Percentiles rank a stretch among this genome's conserved stretches.
Evolutionary conservation across 2,113 vertebrate genomes (phyloP).

Genomic region (Astatotilapia flaviijosephi): DNA sequence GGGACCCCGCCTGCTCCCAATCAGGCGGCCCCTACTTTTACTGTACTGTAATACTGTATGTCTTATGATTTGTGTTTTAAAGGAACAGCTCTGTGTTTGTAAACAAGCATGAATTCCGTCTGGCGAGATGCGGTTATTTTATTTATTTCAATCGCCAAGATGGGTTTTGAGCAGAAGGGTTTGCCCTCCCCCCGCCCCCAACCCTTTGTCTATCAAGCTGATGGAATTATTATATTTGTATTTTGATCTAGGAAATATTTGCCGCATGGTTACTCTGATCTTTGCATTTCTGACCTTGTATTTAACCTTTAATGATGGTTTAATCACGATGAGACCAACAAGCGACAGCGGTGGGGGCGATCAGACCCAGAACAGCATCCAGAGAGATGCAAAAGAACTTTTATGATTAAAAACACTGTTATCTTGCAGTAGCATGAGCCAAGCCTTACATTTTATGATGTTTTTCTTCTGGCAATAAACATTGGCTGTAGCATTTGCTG

Average conservation of each 20-base stretch:
- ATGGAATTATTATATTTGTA: conserved; percentile 29
- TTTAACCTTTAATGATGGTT: conserved; percentile 23
- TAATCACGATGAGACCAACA: background rate
- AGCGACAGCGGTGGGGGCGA: background rate
- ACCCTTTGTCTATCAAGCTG: background rate
- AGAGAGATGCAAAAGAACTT: conserved; percentile 1
- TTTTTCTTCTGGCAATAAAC: conserved; percentile 54
- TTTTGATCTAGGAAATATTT: conserved; percentile 28
- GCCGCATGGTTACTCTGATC: conserved; percentile 38
- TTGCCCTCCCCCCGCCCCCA: background rate
- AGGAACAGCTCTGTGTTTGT: conserved; percentile 19
- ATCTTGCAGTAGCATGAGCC: conserved; percentile 58
- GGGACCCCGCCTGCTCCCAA: background rate
- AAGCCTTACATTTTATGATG: conserved; percentile 43
- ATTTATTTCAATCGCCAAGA: conserved; percentile 33
- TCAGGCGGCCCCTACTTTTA: conserved; percentile 7
- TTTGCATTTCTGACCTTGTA: conserved; percentile 29
- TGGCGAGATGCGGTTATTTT: conserved; percentile 25
- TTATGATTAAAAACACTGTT: conserved; percentile 9
- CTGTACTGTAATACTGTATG: conserved; percentile 32
- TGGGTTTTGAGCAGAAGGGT: conserved; percentile 13
- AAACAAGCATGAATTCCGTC: conserved; percentile 36
- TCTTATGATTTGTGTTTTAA: conserved; percentile 26
- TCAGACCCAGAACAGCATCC: conserved; percentile 1
- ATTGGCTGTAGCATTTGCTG: background rate